Base-by-base conservation (phyloP, 2,797 vertebrate genomes). In the Labroides dimidiatus region DNA sequence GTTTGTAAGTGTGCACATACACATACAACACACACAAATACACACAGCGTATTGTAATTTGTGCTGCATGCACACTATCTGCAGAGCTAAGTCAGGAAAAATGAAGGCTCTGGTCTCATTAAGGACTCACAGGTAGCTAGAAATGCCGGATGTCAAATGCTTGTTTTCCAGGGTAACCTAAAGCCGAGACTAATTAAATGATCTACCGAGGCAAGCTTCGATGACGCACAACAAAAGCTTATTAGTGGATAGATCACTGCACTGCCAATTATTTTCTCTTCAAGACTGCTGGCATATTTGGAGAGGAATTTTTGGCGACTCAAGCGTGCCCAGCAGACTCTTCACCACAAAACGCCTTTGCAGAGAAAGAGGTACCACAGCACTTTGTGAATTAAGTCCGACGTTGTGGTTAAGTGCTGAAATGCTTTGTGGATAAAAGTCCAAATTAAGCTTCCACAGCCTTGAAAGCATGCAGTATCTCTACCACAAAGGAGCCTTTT, bases 131-230 rank as follows among this genome's bases (percentile, higher is more conserved):
- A 82, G 64, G 57, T 72, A 63, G 54, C 13, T 21, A 41, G 44
- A 82, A 84, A 84, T 70, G 72, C 44, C 73, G 74, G 49, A 84
- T 74, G 52, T 72, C 69, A 72, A 82, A 77, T 43, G 65, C 61
- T 59, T 47, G 68, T 78, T 78, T 79, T 84, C 58, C 27, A 16
- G 50, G 75, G 64, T 69, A 80, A 80, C 73, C 20, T 51, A 57
- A 64, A 43, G 16, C 45, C 1, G 47, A 66, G 65, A 67, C 30
- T 68, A 77, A 78, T 86, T 83, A 74, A 78, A 65, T 56, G 23
- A 78, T 70, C 53, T 49, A 79, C 69, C 76, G 70, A 80, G 52
- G 65, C 45, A 64, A 67, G 47, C 65, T 72, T 86, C 72, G 84
- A 84, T 86, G 80, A 79, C 0, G 24, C 64, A 82, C 64, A 70